A percentile compares a stretch with the other conserved stretches of the same genome.
Conservation (phyloP, 2,797 vertebrate species). For the Tinamus major region DNA sequence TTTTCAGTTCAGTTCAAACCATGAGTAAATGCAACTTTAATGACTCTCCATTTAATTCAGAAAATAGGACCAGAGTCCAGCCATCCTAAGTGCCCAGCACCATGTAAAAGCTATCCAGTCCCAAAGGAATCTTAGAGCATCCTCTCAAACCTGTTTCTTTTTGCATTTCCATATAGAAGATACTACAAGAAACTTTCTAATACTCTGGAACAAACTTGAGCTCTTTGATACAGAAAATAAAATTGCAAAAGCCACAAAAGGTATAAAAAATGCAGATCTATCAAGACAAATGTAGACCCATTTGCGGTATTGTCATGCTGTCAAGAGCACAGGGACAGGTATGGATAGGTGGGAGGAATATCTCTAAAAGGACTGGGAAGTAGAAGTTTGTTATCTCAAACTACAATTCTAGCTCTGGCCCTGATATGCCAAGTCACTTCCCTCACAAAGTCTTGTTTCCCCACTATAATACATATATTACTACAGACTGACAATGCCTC, state of each 20-base stretch:
- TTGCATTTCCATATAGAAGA: neutral
- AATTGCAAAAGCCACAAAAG: neutral
- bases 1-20: neutral
- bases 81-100: neutral
- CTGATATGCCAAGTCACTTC: neutral
- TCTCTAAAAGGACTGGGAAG: neutral
- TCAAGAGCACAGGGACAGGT: neutral
- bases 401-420: neutral
- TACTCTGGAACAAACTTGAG: neutral
- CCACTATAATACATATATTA: neutral
- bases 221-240: neutral
- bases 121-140: neutral
- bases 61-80: neutral
- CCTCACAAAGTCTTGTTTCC: neutral
- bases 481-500: neutral
- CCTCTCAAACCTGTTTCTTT: neutral
- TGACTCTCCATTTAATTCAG: neutral
- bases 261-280: neutral
- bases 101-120: neutral
- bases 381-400: neutral
- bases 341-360: neutral
- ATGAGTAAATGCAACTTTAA: neutral
- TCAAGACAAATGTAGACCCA: neutral
- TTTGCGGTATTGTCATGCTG: neutral
- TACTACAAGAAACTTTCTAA: neutral